phyloP scores from a whole-genome alignment of 1,140 invertebrate species.

The Phymorhynchus buccinoides region DNA sequence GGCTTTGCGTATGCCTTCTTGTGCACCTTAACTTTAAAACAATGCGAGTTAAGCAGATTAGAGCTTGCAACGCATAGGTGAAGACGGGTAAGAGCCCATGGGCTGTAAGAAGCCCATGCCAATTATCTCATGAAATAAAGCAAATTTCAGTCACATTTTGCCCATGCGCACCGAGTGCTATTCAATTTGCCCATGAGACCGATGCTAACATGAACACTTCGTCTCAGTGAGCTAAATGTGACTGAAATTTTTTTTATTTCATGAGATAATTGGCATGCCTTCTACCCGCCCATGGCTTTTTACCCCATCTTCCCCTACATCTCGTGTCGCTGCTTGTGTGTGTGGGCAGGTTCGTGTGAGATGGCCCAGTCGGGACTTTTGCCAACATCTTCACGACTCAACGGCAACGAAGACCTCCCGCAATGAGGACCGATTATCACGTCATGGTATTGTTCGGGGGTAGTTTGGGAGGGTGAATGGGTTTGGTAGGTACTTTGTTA shows the following conservation, averaged over 20 bases:
- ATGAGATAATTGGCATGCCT: too few species aligned
- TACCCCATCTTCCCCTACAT: too few species aligned
- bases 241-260: background rate
- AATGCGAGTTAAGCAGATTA: too few species aligned
- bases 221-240: background rate
- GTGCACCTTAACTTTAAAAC: background rate
- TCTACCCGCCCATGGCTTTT: too few species aligned
- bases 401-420: conserved; percentile 48
- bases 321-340: conserved; percentile 54
- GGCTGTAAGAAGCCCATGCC: too few species aligned
- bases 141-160: too few species aligned
- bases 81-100: too few species aligned
- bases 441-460: conserved; percentile 59
- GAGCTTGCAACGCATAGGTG: too few species aligned
- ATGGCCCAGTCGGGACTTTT: conserved; percentile 61
- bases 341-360: conserved; percentile 61
- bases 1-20: too few species aligned
- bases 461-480: conserved; percentile 53
- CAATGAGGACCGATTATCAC: conserved; percentile 51
- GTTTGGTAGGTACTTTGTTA: too few species aligned
- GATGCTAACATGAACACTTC: background rate
- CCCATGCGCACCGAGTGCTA: background rate
- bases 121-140: too few species aligned
- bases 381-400: conserved; percentile 55
- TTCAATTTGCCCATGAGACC: background rate